A percentile compares a stretch with the other conserved stretches of the same genome.
These are phyloP conservation scores for Lagorchestes hirsutus DNA, from an alignment of 2,797 vertebrate species.

Conservation along the genomic window DNA sequence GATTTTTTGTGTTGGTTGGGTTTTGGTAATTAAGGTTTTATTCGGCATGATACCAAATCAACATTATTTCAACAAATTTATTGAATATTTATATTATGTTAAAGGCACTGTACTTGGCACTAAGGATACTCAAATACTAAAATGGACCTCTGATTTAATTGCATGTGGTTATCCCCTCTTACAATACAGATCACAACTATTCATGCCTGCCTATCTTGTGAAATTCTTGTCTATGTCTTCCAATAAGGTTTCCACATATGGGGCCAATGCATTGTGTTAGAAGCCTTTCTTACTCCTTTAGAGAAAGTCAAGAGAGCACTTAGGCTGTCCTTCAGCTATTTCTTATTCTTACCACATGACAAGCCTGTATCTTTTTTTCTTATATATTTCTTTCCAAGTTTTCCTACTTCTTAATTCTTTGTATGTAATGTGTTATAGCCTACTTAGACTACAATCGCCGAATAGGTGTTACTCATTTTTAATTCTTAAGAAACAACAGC, in stretches of 20 bases:
- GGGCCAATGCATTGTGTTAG: not conserved
- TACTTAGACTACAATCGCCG: not conserved
- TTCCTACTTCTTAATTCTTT: not conserved
- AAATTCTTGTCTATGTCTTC: not conserved
- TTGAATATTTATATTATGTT: not conserved
- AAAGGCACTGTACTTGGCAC: not conserved
- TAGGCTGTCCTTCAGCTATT: not conserved
- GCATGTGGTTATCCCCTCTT: not conserved
- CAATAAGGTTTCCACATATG: not conserved
- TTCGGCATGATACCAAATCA: slow-evolving; percentile 6
- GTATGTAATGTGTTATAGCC: not conserved
- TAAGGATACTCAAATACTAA: not conserved
- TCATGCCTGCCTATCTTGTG: not conserved
- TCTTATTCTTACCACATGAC: not conserved
- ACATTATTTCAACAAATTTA: not conserved
- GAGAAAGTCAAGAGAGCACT: not conserved
- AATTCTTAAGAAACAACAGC: not conserved
- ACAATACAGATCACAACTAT: not conserved
- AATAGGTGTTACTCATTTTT: not conserved
- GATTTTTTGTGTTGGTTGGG: not conserved
- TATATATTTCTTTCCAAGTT: not conserved
- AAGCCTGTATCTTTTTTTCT: not conserved
- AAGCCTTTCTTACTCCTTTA: not conserved
- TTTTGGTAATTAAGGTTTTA: slow-evolving; percentile 22
- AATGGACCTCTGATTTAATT: not conserved